Base-by-base conservation (phyloP, 2,888 invertebrate species). In the Heterodera filipjevi region DNA sequence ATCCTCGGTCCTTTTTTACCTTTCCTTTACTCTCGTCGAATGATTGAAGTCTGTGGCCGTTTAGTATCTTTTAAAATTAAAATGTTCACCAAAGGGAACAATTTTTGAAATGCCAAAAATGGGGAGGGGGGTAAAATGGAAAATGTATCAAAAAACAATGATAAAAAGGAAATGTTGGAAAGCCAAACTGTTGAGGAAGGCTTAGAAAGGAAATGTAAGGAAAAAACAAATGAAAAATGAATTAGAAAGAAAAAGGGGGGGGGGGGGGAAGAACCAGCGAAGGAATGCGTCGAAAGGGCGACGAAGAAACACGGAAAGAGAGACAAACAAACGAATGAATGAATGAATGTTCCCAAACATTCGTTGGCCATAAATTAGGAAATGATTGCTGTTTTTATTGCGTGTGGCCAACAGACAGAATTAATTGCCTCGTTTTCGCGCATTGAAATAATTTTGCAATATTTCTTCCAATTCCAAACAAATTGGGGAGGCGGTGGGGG, bases 381-480 rank as follows among this genome's bases (percentile, higher is more conserved):
- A 39, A 12, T 12, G 12, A 39, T 39, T 39, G n/a, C n/a, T n/a
- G 39, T 39, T 53, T 16, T 53, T 16, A 53, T 19, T 53, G 59
- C n/a, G n/a, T 59, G n/a, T 59, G 59, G n/a, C n/a, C 12, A 27
- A 59, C n/a, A n/a, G n/a, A 59, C n/a, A 59, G 22, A 59, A 27
- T 8, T 10, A 8, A 10, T 27, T 59, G 10, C n/a, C 27, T n/a
- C n/a, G n/a, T n/a, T 59, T 59, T 59, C 1, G 6, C 59, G 8
- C 59, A n/a, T 59, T 22, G 8, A n/a, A 59, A 27, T 27, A 27
- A n/a, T 59, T 59, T 59, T 59, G 59, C 59, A 59, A 59, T 59
- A 59, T 59, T 59, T 59, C 53, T 59, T 59, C 59, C 59, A 27
- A n/a, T 59, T 59, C 59, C n/a, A 27, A n/a, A 19, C 59, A 59